These are phyloP conservation scores for Xiphorhynchus erythropygius DNA, from an alignment of 2,797 vertebrate genomes.

Conservation along the genomic window DNA sequence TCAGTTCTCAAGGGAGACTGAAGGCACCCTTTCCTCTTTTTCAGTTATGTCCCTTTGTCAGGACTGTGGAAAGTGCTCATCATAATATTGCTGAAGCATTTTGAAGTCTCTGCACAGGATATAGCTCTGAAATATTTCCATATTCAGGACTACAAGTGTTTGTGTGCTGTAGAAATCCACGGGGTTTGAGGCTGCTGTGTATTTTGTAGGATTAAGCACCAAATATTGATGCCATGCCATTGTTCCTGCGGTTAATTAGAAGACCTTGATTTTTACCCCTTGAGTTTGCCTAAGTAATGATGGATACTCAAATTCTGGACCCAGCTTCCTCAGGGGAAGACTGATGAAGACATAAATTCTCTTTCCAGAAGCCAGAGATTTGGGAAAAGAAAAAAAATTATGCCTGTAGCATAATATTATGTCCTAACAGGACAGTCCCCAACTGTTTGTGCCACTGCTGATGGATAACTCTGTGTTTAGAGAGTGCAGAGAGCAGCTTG, in stretches of 20 bases:
- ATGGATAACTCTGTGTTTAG: neutral
- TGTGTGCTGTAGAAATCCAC: neutral
- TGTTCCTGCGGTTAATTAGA: conserved; percentile 3
- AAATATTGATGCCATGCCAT: neutral
- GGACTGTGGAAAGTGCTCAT: neutral
- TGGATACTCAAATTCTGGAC: neutral
- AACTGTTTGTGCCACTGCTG: neutral
- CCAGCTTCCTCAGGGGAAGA: neutral
- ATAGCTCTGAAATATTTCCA: neutral
- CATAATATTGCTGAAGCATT: neutral
- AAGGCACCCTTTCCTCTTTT: neutral
- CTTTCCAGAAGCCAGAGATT: neutral
- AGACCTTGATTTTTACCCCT: neutral
- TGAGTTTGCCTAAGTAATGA: neutral
- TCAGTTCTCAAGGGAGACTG: neutral
- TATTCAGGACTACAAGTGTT: neutral
- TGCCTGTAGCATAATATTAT: neutral
- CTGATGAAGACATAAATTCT: neutral
- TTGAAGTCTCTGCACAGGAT: neutral
- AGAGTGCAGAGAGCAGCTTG: neutral
- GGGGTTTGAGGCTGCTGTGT: neutral
- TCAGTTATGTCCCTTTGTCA: neutral
- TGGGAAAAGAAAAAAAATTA: neutral
- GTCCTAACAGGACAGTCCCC: neutral
- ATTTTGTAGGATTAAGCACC: neutral